Evolutionary conservation across 2,888 invertebrate species (phyloP).

Genomic region (Drosophila demipolita): DNA sequence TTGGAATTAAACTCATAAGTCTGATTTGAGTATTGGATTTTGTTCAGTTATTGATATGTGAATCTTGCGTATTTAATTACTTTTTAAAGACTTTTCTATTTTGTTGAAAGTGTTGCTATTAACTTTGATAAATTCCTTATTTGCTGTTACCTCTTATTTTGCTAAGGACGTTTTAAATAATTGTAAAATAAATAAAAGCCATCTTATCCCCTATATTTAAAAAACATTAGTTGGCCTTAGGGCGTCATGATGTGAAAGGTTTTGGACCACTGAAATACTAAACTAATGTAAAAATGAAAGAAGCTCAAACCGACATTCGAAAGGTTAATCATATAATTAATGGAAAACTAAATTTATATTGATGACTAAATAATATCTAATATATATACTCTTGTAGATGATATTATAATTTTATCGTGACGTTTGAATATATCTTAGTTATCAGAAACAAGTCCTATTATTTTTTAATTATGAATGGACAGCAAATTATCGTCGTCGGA

Average conservation of each 20-base stretch:
- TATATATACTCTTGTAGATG: neutral
- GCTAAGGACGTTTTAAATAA: neutral
- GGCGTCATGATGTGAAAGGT: too few species aligned
- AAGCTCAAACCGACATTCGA: neutral
- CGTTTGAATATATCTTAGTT: neutral
- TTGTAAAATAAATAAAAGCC: neutral
- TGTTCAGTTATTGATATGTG: neutral
- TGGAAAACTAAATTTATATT: neutral
- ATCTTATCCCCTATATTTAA: neutral
- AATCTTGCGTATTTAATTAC: neutral
- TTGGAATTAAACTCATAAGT: neutral
- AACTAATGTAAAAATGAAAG: constrained; percentile 9
- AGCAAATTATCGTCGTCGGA: neutral
- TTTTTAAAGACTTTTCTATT: neutral
- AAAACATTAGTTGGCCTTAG: neutral
- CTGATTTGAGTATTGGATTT: neutral
- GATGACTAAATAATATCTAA: neutral
- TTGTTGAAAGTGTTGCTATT: neutral
- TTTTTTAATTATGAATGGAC: neutral
- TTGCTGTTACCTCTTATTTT: neutral
- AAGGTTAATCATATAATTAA: neutral
- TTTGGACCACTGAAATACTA: neutral
- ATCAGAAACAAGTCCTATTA: neutral
- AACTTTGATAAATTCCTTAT: neutral
- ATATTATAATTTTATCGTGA: neutral